These are phyloP conservation scores for Falco biarmicus DNA, from an alignment of 2,797 vertebrate genomes.

Conservation along the genomic window DNA sequence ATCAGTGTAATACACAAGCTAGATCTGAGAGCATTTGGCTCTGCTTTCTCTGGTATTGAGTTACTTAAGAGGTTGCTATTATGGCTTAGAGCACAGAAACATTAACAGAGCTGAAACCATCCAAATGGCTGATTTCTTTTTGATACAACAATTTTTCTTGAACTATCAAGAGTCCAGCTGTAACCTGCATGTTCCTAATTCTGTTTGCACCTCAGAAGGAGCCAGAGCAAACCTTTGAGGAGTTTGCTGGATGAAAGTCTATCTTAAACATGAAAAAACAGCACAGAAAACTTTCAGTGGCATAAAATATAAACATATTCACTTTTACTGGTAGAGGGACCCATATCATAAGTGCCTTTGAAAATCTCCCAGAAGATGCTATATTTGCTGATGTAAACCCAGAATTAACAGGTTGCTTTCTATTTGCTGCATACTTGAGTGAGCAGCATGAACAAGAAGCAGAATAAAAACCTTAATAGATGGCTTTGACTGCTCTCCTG, in stretches of 20 bases:
- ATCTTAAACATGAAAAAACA: not conserved
- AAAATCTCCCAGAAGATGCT: not conserved
- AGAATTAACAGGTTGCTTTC: not conserved
- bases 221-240: not conserved
- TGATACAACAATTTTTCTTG: not conserved
- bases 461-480: not conserved
- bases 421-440: not conserved
- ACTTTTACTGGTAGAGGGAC: not conserved
- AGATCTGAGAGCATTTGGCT: not conserved
- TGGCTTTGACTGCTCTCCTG: not conserved
- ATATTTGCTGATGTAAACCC: not conserved
- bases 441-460: not conserved
- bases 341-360: not conserved
- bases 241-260: not conserved
- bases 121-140: not conserved
- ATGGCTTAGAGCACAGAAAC: not conserved
- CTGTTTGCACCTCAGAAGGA: not conserved
- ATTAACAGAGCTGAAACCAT: not conserved
- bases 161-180: not conserved
- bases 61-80: not conserved
- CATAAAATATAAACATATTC: not conserved
- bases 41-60: not conserved
- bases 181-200: not conserved
- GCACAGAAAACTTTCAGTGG: not conserved
- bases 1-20: not conserved